Percentiles rank a stretch among this genome's conserved stretches.
Evolutionary conservation across 2,888 invertebrate species (phyloP).

Genomic region (Temnothorax unifasciatus): DNA sequence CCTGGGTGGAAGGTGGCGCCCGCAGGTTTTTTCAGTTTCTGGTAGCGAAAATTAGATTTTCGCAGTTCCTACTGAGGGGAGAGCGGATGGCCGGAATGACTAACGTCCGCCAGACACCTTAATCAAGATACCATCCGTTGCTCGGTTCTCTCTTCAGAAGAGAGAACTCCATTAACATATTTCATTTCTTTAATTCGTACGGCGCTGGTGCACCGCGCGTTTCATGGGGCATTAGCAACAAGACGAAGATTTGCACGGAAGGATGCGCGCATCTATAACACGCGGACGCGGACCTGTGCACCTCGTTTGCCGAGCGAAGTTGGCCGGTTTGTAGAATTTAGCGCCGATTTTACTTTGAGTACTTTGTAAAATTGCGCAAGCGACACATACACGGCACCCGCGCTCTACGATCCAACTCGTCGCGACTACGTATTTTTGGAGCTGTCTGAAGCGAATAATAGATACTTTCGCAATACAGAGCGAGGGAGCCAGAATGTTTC

Average conservation of each 20-base stretch:
- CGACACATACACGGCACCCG: conserved; percentile 27
- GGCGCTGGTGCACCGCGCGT: conserved; percentile 76
- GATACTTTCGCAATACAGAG: conserved; percentile 23
- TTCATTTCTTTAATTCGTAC: conserved; percentile 82
- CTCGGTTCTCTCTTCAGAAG: conserved; percentile 58
- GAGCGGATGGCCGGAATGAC: conserved; percentile 67
- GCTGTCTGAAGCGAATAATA: conserved; percentile 3
- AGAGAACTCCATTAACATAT: conserved; percentile 82
- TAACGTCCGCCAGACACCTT: conserved; percentile 81
- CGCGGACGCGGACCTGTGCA: conserved; percentile 15
- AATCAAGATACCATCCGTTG: conserved; percentile 81
- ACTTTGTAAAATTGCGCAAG: conserved; percentile 36
- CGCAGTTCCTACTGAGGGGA: conserved; percentile 71
- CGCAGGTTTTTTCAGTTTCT: conserved; percentile 74
- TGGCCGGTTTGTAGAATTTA: conserved; percentile 29
- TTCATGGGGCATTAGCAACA: conserved; percentile 81
- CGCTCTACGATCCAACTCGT: not conserved
- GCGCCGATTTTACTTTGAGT: conserved; percentile 17
- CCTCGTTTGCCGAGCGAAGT: conserved; percentile 17
- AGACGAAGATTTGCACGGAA: conserved; percentile 68
- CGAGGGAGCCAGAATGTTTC: not conserved
- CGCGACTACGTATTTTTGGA: conserved; percentile 32
- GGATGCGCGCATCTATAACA: conserved; percentile 20
- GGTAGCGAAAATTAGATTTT: conserved; percentile 80
- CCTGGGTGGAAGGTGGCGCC: conserved; percentile 45